Base-by-base conservation (phyloP, 1,140 invertebrate species). In the Eriocheir sinensis region DNA sequence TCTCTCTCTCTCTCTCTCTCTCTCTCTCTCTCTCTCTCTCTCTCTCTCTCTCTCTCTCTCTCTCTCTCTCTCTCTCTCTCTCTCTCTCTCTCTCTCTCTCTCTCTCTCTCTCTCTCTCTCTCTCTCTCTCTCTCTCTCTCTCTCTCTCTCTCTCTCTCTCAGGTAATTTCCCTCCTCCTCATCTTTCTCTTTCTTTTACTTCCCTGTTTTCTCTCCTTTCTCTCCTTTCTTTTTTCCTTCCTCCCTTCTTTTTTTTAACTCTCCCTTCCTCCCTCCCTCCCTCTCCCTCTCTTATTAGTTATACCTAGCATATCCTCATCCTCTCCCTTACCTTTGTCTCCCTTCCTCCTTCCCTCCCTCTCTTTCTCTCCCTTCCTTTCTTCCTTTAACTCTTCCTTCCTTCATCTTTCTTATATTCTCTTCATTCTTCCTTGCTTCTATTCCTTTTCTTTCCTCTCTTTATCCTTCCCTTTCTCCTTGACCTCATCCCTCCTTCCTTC, bases 81-180 rank as follows among this genome's bases (percentile, higher is more conserved):
- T 30, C n/a, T 15, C 36, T 38, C 36, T 38, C 36, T 38, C 36
- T 83, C 80, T 38, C 80, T 83, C 60, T 72, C 60, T n/a, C 60
- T n/a, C 12, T 15, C n/a, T 15, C n/a, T 15, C n/a, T 72, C n/a
- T n/a, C 60, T 72, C 60, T n/a, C 60, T n/a, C 12, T 72, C 36
- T 83, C 36, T 38, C 80, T 83, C 80, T 34, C 36, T 38, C 80
- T 83, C 80, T 83, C 80, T 83, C 80, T 34, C 80, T 83, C 80
- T 34, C 36, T 83, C 36, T 38, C 80, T 38, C 80, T 83, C 80
- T 38, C 80, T 38, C 30, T 38, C 80, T 38, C 80, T 83, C 80
- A 27, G 30, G 27, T 81, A n/a, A 4, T 6, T 21, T 8, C 4
- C 34, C 4, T 34, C 27, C 34, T 34, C 27, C 27, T 81, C 34